A percentile compares a stretch with the other conserved stretches of the same genome.
Evolutionary conservation across 2,797 vertebrate species (phyloP).

Genomic region (Atherinosoma microstoma): DNA sequence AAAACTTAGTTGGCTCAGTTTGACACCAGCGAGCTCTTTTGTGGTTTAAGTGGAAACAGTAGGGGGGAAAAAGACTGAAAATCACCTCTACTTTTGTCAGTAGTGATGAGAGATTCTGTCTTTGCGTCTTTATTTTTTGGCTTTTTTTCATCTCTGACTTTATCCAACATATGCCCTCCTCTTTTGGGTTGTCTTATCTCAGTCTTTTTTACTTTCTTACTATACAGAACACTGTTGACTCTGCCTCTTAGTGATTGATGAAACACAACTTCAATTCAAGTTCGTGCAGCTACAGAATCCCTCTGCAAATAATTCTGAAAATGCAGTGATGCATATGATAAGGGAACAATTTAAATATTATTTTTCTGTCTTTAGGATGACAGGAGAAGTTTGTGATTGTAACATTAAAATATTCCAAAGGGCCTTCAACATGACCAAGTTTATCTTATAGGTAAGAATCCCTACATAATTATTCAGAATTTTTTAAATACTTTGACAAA

Average conservation of each 20-base stretch:
- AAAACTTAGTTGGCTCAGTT: conserved; percentile 64
- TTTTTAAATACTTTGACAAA: too few species aligned
- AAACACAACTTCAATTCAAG: conserved; percentile 12
- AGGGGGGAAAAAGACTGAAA: conserved; percentile 38
- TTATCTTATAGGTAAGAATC: too few species aligned
- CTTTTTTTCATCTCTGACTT: conserved; percentile 2
- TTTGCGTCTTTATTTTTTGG: conserved; percentile 19
- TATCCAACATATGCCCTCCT: conserved; percentile 12
- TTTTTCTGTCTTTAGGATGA: background rate
- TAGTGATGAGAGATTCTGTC: conserved; percentile 51
- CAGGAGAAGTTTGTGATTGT: background rate
- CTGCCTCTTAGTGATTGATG: conserved; percentile 28
- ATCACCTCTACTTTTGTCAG: conserved; percentile 50
- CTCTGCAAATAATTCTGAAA: background rate
- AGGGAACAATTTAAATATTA: background rate
- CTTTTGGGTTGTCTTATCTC: conserved; percentile 11
- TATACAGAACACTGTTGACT: conserved; percentile 11
- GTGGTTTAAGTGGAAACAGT: conserved; percentile 67
- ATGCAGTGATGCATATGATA: background rate
- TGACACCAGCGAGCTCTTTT: conserved; percentile 56
- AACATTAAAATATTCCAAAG: background rate
- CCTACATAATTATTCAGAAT: too few species aligned
- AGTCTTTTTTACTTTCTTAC: background rate
- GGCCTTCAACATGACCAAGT: background rate
- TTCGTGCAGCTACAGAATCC: background rate